Conservation (phyloP, 2,797 vertebrate species). For the Caiman crocodilus region DNA sequence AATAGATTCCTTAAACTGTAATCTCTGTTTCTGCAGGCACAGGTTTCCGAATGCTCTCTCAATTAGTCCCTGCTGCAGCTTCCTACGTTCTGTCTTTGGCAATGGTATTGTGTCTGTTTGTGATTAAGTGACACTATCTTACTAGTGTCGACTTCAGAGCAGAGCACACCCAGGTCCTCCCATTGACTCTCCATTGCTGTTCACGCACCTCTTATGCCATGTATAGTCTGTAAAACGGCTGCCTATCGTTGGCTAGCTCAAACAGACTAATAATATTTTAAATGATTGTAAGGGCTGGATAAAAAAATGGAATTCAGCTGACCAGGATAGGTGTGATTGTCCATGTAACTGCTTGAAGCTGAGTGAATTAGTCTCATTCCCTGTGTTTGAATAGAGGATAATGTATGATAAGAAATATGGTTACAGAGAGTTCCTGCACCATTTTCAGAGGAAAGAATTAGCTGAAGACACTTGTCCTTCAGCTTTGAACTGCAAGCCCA, state of each 20-base stretch:
- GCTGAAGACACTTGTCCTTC: neutral
- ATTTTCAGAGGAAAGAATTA: neutral
- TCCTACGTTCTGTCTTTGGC: neutral
- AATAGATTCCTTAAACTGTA: neutral
- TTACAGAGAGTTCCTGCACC: neutral
- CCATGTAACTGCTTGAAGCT: rapidly evolving
- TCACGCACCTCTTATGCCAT: rapidly evolving
- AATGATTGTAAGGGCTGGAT: neutral
- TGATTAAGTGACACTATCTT: neutral
- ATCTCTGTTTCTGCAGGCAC: neutral
- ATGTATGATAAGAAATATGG: neutral
- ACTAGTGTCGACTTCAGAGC: rapidly evolving
- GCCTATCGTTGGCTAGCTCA: neutral
- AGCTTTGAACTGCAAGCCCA: neutral
- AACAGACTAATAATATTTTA: rapidly evolving
- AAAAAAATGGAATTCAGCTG: neutral
- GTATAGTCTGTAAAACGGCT: neutral
- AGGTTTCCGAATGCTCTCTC: neutral
- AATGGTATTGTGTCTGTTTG: neutral
- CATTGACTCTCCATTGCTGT: rapidly evolving
- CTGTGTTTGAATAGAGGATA: neutral
- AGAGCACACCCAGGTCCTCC: rapidly evolving
- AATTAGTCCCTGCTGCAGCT: neutral
- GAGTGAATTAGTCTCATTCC: neutral
- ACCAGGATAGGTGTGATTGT: rapidly evolving